A percentile compares a stretch with the other conserved stretches of the same genome.
phyloP scores from a whole-genome alignment of 2,888 invertebrate species.

The Apodemia zela region DNA sequence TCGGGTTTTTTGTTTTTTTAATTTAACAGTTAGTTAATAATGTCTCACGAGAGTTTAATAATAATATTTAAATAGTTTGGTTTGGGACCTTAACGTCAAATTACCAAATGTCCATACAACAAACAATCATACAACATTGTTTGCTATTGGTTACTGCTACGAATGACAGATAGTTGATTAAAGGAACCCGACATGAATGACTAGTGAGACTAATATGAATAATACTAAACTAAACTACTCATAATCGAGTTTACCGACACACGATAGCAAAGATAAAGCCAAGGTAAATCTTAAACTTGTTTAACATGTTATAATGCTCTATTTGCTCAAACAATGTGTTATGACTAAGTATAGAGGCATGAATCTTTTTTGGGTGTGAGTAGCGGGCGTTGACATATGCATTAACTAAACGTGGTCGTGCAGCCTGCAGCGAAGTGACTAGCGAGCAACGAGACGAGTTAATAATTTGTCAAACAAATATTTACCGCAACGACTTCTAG shows the following conservation, averaged over 20 bases:
- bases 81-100: too few relatives aligned
- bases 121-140: too few relatives aligned
- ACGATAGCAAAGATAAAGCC: neutral
- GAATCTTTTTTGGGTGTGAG: constrained; percentile 37
- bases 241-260: neutral
- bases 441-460: constrained; percentile 22
- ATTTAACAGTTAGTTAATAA: too few relatives aligned
- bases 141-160: too few relatives aligned
- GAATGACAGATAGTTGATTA: too few relatives aligned
- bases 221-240: neutral
- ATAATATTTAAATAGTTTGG: too few relatives aligned
- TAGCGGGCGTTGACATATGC: constrained; percentile 50
- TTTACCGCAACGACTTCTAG: constrained; percentile 21
- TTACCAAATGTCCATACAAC: too few relatives aligned
- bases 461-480: constrained; percentile 17
- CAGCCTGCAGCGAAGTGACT: constrained; percentile 26
- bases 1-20: too few relatives aligned
- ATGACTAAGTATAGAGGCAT: constrained; percentile 47
- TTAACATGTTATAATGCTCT: neutral
- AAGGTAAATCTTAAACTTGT: constrained; percentile 10
- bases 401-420: constrained; percentile 27
- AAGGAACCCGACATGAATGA: too few relatives aligned
- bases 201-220: too few relatives aligned
- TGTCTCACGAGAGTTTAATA: too few relatives aligned
- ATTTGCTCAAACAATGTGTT: constrained; percentile 25